Conservation (phyloP, 92 coral and sea anemone species). For the Pocillopora meandrina region DNA sequence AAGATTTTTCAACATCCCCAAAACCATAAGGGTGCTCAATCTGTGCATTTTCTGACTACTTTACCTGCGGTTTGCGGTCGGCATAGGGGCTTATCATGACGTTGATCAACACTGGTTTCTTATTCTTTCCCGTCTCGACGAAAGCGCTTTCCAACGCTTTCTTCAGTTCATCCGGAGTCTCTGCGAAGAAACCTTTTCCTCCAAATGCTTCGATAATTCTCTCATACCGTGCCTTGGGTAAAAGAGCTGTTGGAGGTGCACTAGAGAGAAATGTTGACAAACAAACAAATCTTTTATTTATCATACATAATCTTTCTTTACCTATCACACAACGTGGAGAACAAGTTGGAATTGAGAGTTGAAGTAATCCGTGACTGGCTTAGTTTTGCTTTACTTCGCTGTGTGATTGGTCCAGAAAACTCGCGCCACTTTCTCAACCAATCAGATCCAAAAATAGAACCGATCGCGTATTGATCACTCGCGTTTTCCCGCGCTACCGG, state of each 20-base stretch:
- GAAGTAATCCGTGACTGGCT: no score
- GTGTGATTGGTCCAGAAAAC: no score
- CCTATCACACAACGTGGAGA: no score
- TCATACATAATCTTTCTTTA: no score
- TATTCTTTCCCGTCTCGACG: conserved; percentile 63
- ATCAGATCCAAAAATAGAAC: no score
- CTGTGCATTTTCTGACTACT: background rate
- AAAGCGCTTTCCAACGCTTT: conserved; percentile 74
- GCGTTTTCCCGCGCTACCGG: no score
- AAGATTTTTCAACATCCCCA: background rate
- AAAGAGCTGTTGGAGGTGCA: conserved; percentile 90
- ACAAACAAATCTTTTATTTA: background rate
- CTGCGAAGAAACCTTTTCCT: conserved; percentile 82
- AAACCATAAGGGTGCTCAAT: background rate
- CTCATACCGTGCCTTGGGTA: conserved; percentile 84
- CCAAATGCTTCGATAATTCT: conserved; percentile 96
- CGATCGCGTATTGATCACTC: no score
- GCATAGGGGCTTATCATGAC: conserved; percentile 88
- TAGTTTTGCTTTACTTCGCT: no score
- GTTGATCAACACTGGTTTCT: conserved; percentile 79
- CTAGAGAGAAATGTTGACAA: conserved; percentile 27
- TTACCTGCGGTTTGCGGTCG: conserved; percentile 91
- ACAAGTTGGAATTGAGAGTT: no score
- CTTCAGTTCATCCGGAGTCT: conserved; percentile 74
- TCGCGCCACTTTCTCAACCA: no score